A percentile compares a stretch with the other conserved stretches of the same genome.
Evolutionary conservation across 2,888 invertebrate species (phyloP).

Genomic region (Plebejus argus): DNA sequence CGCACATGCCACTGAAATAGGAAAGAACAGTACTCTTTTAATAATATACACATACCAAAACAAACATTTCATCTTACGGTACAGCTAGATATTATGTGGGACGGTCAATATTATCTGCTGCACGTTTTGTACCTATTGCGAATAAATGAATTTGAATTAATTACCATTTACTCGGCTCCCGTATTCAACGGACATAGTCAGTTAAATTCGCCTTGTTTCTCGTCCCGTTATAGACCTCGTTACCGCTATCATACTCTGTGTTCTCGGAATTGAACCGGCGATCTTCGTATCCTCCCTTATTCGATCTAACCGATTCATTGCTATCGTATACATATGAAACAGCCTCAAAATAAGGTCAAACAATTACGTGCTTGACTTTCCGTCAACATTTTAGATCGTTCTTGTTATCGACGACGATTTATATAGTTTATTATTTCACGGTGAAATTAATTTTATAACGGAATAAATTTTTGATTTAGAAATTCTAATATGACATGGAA

Average conservation of each 20-base stretch:
- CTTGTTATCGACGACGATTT: conserved; percentile 15
- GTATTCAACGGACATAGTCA: conserved; percentile 55
- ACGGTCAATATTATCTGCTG: conserved; percentile 19
- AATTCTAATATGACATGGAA: neutral
- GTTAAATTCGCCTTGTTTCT: conserved; percentile 53
- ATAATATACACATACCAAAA: neutral
- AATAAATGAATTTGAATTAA: conserved; percentile 59
- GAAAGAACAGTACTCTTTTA: neutral
- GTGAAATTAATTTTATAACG: neutral
- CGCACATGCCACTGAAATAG: neutral
- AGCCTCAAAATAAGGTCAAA: conserved; percentile 27
- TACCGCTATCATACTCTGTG: conserved; percentile 57
- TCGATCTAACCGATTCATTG: conserved; percentile 33
- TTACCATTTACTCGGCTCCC: conserved; percentile 66
- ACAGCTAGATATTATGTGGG: conserved; percentile 15
- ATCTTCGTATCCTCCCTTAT: conserved; percentile 38
- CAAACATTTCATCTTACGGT: neutral
- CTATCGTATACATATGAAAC: conserved; percentile 34
- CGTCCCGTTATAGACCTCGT: conserved; percentile 69
- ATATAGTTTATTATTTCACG: neutral
- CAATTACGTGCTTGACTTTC: neutral
- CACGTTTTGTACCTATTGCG: conserved; percentile 20
- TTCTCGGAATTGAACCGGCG: conserved; percentile 55
- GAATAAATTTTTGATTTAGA: neutral
- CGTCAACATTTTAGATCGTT: conserved; percentile 24